Percentiles rank a stretch among this genome's conserved stretches.
Conservation (phyloP, 2,888 invertebrate genomes). For the Patella pellucida region DNA sequence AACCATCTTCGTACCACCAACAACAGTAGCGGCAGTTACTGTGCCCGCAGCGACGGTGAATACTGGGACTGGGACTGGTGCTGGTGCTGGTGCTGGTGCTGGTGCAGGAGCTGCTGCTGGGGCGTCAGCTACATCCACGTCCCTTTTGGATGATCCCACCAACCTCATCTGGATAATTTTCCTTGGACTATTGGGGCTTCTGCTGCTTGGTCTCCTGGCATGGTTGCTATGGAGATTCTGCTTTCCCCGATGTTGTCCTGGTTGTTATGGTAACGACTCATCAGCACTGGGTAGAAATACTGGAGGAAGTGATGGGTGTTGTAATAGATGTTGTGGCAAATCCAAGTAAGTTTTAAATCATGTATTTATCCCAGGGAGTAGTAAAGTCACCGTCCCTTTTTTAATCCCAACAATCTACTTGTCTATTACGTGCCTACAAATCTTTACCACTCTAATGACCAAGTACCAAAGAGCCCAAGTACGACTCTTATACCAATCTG, state of each 20-base stretch:
- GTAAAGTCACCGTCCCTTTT: no score
- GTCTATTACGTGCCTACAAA: no score
- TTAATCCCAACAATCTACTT: no score
- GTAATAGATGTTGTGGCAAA: neutral
- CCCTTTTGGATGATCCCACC: neutral
- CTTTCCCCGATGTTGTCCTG: neutral
- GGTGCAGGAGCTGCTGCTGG: neutral
- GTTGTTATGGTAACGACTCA: neutral
- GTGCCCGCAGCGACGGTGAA: neutral
- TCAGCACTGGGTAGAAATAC: neutral
- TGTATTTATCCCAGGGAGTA: no score
- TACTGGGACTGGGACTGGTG: no score
- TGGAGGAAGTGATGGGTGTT: neutral
- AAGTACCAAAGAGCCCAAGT: no score
- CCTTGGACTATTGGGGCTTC: neutral
- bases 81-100: no score
- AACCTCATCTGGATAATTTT: constrained; percentile 6
- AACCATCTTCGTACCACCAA: neutral
- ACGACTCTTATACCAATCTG: no score
- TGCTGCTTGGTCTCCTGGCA: neutral
- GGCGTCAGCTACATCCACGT: neutral
- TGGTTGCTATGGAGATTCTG: constrained; percentile 2
- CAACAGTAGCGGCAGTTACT: neutral
- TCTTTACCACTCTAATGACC: no score
- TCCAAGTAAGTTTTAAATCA: no score